Base-by-base conservation (phyloP, 1,140 invertebrate species). In the Drosophila carrolli region DNA sequence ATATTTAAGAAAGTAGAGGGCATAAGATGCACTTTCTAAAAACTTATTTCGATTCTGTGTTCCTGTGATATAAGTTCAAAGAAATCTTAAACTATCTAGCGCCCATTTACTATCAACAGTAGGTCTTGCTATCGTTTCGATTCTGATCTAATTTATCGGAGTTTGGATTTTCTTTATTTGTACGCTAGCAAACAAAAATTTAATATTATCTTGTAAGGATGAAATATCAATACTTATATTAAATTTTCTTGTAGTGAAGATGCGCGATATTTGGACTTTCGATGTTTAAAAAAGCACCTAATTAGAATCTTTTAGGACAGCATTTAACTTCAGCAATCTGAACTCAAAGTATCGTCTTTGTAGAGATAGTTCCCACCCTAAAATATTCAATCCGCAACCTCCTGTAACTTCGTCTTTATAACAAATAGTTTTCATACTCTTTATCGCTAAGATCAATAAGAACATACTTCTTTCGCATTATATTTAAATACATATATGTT, bases 1-100 rank as follows among this genome's bases (percentile, higher is more conserved):
- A 32, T 41, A 7, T 43, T 35, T 14, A 10, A 23, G 55, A 63
- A 62, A 59, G 54, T 62, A 60, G 60, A 59, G 58, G 54, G 54
- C 41, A 35, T 35, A 32, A 43, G 9, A 41, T 23, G 37, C 5
- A 16, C 1, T 32, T 32, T 32, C 7, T 32, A 8, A 32, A 32
- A 32, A 32, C 29, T 32, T 7, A 7, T 32, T 32, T 32, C 29
- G 29, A 32, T 32, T 32, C 8, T 32, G 29, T 32, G 29, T 8
- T 32, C 4, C 29, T 32, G 7, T 32, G 29, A 32, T 32, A 23
- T 23, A 23, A 23, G 23, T 23, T 23, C 4, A 32, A 32, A 8
- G 6, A 32, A 32, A 32, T 32, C 29, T 6, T 32, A 32, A 7
- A 8, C 29, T 32, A 32, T 32, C 29, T 23, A 23, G 23, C 23